Base-by-base conservation (phyloP, 2,797 vertebrate species). In the Premnoplex brunnescens region DNA sequence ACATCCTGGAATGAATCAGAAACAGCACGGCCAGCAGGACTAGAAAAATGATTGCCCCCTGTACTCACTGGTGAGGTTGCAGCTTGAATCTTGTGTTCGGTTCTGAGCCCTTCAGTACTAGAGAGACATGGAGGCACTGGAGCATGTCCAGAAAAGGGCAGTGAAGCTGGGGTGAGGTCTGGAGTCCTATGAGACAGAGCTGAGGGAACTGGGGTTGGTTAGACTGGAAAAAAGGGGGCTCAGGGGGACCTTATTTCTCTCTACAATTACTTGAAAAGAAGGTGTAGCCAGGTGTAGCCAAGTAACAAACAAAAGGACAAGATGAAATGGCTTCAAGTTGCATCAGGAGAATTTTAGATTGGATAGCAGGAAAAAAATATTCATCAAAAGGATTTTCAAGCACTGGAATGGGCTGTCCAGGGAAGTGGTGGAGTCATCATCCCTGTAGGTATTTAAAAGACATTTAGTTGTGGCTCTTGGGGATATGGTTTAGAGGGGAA, bases 71-170 rank as follows among this genome's bases (percentile, higher is more conserved):
- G 30, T 36, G n/a, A 82, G 64, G 17, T 10, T 8, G 6, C 32
- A 43, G 4, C 9, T 36, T 2, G 1, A 41, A 20, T 30, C 4
- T 7, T n/a, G 16, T 23, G 7, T 1, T 56, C 27, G 12, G 7
- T 44, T 72, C 22, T 44, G 84, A 14, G 17, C 9, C 24, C 36
- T n/a, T 49, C 24, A 49, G n/a, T 17, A 18, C 26, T 32, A 23
- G 46, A 55, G 34, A 49, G 27, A 34, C 5, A 14, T 4, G 16
- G 24, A 85, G 23, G 14, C 13, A 18, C 39, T 54, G 36, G 10
- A 54, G 3, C 1, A 4, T 36, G 13, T 58, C 51, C 49, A 63
- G 49, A 46, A 26, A 58, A 39, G 9, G 20, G 26, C 30, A 69
- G 8, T 6, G 37, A 81, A 81, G n/a, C 10, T 58, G 49, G 28